phyloP scores from a whole-genome alignment of 2,888 invertebrate genomes.

The Agrenia bidenticulata region DNA sequence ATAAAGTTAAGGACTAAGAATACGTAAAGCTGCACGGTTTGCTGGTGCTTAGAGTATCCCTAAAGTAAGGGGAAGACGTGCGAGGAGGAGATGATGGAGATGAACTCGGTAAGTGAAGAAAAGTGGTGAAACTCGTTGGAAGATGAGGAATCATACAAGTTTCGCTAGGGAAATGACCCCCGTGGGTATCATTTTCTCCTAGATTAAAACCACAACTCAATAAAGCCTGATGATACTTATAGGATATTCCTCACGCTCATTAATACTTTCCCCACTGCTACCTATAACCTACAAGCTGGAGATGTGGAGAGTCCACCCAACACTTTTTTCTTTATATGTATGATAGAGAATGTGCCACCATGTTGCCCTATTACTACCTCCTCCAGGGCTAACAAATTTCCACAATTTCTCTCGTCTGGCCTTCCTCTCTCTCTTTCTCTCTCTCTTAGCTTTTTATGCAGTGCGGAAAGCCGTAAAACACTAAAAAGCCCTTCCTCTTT shows the following conservation, averaged over 20 bases:
- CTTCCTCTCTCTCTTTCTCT: not conserved
- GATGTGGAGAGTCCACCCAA: not conserved
- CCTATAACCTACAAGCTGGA: no score
- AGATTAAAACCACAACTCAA: slow-evolving; percentile 54
- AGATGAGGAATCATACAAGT: slow-evolving; percentile 53
- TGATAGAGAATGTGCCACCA: not conserved
- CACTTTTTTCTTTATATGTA: not conserved
- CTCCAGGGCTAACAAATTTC: slow-evolving; percentile 20
- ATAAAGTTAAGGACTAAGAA: no score
- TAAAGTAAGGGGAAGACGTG: not conserved
- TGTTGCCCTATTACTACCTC: not conserved
- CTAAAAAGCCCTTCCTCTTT: not conserved
- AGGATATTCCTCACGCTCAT: slow-evolving; percentile 21
- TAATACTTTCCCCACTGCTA: slow-evolving; percentile 11
- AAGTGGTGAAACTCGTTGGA: slow-evolving; percentile 36
- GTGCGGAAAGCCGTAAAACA: slow-evolving; percentile 14
- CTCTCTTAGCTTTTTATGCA: not conserved
- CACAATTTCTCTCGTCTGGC: slow-evolving; percentile 17
- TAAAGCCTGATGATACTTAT: slow-evolving; percentile 53
- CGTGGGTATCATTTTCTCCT: slow-evolving; percentile 52
- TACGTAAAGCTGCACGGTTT: not conserved
- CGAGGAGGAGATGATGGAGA: slow-evolving; percentile 38
- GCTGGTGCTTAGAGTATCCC: not conserved
- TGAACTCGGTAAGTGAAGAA: slow-evolving; percentile 40
- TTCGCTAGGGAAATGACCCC: slow-evolving; percentile 51